These are phyloP conservation scores for Tinamus guttatus DNA, from an alignment of 2,113 vertebrate species.

Conservation along the genomic window DNA sequence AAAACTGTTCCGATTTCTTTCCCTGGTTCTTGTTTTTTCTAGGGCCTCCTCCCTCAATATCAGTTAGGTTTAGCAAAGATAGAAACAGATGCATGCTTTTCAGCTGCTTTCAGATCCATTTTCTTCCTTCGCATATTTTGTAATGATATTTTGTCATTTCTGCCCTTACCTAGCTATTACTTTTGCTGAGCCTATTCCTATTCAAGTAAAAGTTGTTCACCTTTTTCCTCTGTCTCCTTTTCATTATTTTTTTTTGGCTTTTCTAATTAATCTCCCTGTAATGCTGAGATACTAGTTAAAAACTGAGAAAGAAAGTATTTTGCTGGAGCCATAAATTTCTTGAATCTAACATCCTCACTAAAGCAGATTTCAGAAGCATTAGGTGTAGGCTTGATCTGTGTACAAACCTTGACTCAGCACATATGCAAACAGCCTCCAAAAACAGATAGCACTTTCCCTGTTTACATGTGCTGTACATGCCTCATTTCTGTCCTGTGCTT, in stretches of 20 bases:
- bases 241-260: neutral
- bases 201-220: neutral
- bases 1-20: neutral
- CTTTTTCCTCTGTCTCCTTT: neutral
- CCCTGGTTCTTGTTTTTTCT: neutral
- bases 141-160: neutral
- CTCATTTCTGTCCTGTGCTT: slow-evolving; percentile 40
- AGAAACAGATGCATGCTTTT: neutral
- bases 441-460: slow-evolving; percentile 50
- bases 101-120: neutral
- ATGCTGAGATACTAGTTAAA: neutral
- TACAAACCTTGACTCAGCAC: slow-evolving; percentile 68
- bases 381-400: neutral
- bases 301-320: neutral
- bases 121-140: neutral
- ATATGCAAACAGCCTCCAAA: slow-evolving; percentile 62
- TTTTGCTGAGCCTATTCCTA: neutral
- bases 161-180: neutral
- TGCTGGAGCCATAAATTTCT: neutral
- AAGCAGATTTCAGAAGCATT: neutral
- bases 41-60: neutral
- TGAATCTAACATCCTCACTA: neutral
- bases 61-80: neutral
- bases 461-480: slow-evolving; percentile 63
- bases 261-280: neutral